Conservation (phyloP, 2,888 invertebrate species). For the Mythimna lalbum region DNA sequence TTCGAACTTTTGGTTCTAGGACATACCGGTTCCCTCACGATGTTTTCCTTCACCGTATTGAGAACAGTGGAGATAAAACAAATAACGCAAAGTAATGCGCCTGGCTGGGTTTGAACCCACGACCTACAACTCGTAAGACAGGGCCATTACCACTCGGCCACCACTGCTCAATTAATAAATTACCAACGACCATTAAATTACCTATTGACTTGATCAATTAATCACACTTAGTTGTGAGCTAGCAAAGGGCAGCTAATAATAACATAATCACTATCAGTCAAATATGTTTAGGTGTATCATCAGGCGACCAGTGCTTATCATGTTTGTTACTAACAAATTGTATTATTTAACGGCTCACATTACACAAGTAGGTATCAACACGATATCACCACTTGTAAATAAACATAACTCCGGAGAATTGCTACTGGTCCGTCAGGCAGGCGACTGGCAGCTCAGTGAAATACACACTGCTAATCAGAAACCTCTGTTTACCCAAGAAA, state of each 20-base stretch:
- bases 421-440: conserved; percentile 46
- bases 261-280: conserved; percentile 62
- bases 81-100: no score
- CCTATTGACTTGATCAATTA: neutral
- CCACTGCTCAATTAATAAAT: no score
- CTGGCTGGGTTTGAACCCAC: no score
- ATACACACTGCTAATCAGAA: conserved; percentile 68
- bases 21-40: no score
- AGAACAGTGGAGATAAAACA: no score
- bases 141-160: no score
- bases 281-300: conserved; percentile 56
- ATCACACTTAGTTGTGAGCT: conserved; percentile 20
- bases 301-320: conserved; percentile 64
- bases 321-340: conserved; percentile 67
- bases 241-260: conserved; percentile 32
- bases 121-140: no score
- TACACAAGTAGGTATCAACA: conserved; percentile 53
- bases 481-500: conserved; percentile 65
- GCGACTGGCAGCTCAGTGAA: conserved; percentile 53
- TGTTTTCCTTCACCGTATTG: no score
- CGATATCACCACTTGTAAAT: conserved; percentile 59
- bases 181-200: neutral
- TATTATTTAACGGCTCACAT: conserved; percentile 65
- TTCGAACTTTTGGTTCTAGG: no score
- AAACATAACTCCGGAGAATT: conserved; percentile 49